Conservation (phyloP, 2,888 invertebrate species). For the Noctua janthe region DNA sequence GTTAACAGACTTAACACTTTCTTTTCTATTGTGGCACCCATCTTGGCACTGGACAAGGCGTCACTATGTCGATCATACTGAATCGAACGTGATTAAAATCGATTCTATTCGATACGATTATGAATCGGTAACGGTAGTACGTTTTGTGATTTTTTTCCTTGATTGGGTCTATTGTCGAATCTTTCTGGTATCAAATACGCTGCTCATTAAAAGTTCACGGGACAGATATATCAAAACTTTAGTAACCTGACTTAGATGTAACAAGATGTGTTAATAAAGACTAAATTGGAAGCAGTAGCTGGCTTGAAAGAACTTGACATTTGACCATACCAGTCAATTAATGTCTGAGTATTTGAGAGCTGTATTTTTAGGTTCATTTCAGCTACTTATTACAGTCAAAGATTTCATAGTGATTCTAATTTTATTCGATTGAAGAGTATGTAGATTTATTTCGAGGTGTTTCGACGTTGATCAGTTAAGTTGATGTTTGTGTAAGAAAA, state of each 20-base stretch:
- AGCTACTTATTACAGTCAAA: constrained; percentile 5
- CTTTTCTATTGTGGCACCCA: constrained; percentile 83
- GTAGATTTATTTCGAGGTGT: constrained; percentile 6
- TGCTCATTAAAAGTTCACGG: constrained; percentile 74
- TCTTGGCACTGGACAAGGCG: constrained; percentile 82
- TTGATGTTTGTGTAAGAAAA: not conserved
- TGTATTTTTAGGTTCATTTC: constrained; percentile 33
- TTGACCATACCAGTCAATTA: constrained; percentile 41
- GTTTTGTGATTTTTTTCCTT: constrained; percentile 76
- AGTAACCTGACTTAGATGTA: constrained; percentile 32
- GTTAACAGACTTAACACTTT: constrained; percentile 85
- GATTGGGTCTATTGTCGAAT: constrained; percentile 84
- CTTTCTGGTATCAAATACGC: constrained; percentile 68
- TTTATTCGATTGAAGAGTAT: constrained; percentile 9
- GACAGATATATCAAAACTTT: constrained; percentile 39
- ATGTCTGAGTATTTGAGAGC: constrained; percentile 6
- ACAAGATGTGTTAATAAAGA: constrained; percentile 53
- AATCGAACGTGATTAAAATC: constrained; percentile 86
- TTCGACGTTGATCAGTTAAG: constrained; percentile 8
- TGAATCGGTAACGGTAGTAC: constrained; percentile 74
- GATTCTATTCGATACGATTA: constrained; percentile 77
- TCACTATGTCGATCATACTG: constrained; percentile 85
- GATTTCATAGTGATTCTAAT: constrained; percentile 10
- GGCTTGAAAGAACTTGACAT: constrained; percentile 32
- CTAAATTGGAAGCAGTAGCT: constrained; percentile 43